Evolutionary conservation across 2,888 invertebrate species (phyloP), one percentile per base, ranked within the genome.

Genomic region (Monoplex corrugatus): DNA sequence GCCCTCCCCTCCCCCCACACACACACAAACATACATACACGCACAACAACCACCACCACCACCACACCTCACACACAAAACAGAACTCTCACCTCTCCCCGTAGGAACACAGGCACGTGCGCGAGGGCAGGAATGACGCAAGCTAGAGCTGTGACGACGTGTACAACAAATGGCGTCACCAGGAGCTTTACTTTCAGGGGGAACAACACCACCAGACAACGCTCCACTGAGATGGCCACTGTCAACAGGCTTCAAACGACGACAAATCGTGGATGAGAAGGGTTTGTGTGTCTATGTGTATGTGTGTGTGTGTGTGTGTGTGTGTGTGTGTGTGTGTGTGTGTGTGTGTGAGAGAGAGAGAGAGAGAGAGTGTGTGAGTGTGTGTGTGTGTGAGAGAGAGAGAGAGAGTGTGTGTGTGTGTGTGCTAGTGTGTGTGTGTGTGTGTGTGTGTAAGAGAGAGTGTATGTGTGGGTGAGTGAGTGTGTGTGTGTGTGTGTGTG

Each of bases 121-220:
- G n/a, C 68, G 5, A 86, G 10, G n/a, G 16, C 68, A 10, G 86
- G 86, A 28, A 86, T 40, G 63, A 68, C n/a, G 86, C 68, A 86
- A 40, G 86, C 86, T 43, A 86, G n/a, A 2, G 68, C 43, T 35
- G 86, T 68, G 16, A 68, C 68, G 68, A 86, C 68, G 63, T 13
- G 28, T 13, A 86, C 43, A 10, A 23, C 10, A 38, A n/a, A 19
- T 68, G 63, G 43, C 86, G 86, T 86, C 86, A 86, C 68, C 16
- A 50, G 10, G 13, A 38, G 0, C 32, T 86, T 86, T 10, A 43
- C 40, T 23, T 68, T 63, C 19, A 86, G 40, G 0, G 86, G 86
- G 68, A 86, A 28, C 68, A 68, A 68, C n/a, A 86, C 86, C 28
- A 86, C 86, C n/a, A 86, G 3, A 43, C 86, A 86, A 10, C 86